Percentiles rank a stretch among this genome's conserved stretches.
Conservation (phyloP, 2,797 vertebrate genomes). For the Emydoidea blandingii region DNA sequence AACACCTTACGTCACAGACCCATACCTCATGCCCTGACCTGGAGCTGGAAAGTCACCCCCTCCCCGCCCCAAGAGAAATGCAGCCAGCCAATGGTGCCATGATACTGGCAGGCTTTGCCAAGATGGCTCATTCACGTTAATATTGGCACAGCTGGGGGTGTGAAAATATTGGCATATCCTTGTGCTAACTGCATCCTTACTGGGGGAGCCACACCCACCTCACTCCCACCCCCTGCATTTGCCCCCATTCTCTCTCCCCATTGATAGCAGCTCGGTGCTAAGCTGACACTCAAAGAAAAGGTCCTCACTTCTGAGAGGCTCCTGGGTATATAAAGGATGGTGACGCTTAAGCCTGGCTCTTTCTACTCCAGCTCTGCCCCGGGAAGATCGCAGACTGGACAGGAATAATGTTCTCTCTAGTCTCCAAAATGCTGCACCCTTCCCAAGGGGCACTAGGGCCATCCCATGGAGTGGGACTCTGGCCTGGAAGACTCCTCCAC, state of each 20-base stretch:
- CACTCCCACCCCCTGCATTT: constrained; percentile 27
- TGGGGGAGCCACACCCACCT: constrained; percentile 17
- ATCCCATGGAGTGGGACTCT: not conserved
- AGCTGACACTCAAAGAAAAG: constrained; percentile 52
- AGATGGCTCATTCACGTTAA: constrained; percentile 62
- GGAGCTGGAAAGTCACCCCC: constrained; percentile 71
- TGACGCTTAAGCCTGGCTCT: constrained; percentile 21
- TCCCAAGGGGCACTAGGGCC: not conserved
- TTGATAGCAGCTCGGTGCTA: constrained; percentile 39
- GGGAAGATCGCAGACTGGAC: not conserved
- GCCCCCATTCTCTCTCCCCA: constrained; percentile 1
- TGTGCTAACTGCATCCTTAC: constrained; percentile 39
- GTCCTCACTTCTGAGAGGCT: constrained; percentile 1
- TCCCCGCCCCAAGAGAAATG: constrained; percentile 57
- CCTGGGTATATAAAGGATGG: constrained; percentile 31
- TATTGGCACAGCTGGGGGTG: constrained; percentile 71
- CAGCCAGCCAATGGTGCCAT: constrained; percentile 68
- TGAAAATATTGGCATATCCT: constrained; percentile 31
- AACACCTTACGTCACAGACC: constrained; percentile 86
- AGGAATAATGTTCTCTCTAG: not conserved
- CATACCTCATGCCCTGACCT: constrained; percentile 81
- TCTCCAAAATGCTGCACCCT: not conserved
- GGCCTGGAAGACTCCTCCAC: constrained; percentile 65
- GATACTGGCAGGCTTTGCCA: constrained; percentile 63
- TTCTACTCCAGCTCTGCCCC: not conserved